Evolutionary conservation across 2,797 vertebrate species (phyloP).

Genomic region (Pachyuromys duprasi): DNA sequence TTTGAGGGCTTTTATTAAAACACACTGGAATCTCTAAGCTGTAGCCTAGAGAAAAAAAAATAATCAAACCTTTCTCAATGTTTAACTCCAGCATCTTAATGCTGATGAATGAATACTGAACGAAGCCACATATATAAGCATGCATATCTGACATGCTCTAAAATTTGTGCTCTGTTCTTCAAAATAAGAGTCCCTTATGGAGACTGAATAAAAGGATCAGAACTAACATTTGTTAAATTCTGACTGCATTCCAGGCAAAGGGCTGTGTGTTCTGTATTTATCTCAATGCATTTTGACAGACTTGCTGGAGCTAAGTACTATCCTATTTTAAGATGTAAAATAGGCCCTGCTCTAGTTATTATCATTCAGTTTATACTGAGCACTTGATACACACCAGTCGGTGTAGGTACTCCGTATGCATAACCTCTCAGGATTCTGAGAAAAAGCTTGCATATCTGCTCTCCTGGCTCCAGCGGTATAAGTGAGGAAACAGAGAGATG

Average conservation of each 20-base stretch:
- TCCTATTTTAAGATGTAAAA: conserved; percentile 12
- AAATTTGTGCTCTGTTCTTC: not conserved
- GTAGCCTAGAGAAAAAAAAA: not conserved
- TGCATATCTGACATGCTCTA: not conserved
- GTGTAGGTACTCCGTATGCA: not conserved
- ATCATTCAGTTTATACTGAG: not conserved
- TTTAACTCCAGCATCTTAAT: not conserved
- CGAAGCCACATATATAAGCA: not conserved
- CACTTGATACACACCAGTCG: not conserved
- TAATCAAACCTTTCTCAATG: not conserved
- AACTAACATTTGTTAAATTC: not conserved
- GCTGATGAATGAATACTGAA: not conserved
- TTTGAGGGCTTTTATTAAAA: conserved; percentile 35
- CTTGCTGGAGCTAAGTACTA: not conserved
- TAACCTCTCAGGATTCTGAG: not conserved
- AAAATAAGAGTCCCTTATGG: not conserved
- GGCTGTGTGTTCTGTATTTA: not conserved
- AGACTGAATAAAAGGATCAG: not conserved
- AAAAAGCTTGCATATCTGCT: not conserved
- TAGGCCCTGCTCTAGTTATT: not conserved
- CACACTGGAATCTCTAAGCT: not conserved
- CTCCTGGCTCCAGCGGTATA: not conserved
- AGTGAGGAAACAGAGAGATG: not conserved
- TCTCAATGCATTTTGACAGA: not conserved
- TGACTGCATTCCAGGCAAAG: not conserved